These are phyloP conservation scores for Syncerus caffer DNA, from an alignment of 2,797 vertebrate species.

Conservation along the genomic window DNA sequence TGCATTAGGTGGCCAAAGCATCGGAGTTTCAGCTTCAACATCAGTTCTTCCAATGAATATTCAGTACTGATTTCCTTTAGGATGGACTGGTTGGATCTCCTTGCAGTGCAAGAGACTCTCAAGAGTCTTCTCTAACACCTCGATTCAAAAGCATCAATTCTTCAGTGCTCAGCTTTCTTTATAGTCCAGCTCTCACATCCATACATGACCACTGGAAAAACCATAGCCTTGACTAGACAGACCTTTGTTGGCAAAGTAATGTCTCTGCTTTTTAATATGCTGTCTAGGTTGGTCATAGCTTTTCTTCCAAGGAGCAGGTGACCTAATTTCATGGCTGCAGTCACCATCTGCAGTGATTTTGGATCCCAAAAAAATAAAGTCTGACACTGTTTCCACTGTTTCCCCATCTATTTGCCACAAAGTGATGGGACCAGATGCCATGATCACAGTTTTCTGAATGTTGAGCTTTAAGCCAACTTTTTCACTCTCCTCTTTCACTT, in stretches of 20 bases:
- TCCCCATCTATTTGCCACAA: not conserved
- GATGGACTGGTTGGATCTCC: not conserved
- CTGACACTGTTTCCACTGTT: not conserved
- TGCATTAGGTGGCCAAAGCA: not conserved
- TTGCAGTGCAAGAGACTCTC: not conserved
- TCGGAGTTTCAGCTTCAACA: not conserved
- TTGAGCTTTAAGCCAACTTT: not conserved
- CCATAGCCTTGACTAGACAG: not conserved
- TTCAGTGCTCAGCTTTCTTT: not conserved
- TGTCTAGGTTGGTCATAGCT: not conserved
- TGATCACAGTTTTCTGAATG: not conserved
- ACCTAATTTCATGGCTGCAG: not conserved
- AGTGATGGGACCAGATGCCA: not conserved
- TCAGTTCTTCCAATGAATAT: not conserved
- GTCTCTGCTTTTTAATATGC: not conserved
- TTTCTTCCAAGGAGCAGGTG: not conserved
- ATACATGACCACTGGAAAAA: not conserved
- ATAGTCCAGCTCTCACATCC: not conserved
- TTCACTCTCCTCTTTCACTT: not conserved
- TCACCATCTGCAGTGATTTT: not conserved
- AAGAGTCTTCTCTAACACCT: not conserved
- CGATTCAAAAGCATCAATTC: not conserved
- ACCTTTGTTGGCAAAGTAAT: not conserved
- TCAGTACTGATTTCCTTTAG: not conserved
- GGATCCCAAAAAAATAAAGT: not conserved